Base-by-base conservation (phyloP, 2,888 invertebrate genomes). In the Plebejus anna region DNA sequence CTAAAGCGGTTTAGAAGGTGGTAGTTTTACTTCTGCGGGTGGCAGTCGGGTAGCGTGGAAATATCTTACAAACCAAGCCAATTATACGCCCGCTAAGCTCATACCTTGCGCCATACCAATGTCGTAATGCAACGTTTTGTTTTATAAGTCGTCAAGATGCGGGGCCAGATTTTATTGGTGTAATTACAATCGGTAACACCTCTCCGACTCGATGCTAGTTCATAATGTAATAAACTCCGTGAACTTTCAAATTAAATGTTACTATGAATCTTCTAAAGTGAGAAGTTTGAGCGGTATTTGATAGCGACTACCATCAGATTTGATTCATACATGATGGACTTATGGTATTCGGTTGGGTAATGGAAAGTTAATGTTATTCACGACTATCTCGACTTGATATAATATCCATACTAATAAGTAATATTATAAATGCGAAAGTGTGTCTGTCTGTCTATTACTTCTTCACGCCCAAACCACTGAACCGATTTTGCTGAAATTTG, bases 81-180 rank as follows among this genome's bases (percentile, higher is more conserved):
- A 72, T 42, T 57, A 28, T 59, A 61, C 66, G 16, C 61, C 47
- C 70, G 13, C n/a, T 36, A n/a, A 61, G 75, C 78, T 77, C 76
- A 1, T 79, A 4, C 42, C 80, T 83, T 83, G 71, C 13, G 77
- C 85, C 84, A 83, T 9, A 79, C 78, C 55, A 73, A 78, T 79
- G 82, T 84, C 87, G 83, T 85, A 88, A 87, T 85, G 86, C 84
- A 85, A 85, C 85, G 88, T 88, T 87, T 86, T 86, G 87, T 88
- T 89, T 88, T 90, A 89, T 88, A 88, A 89, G 89, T 88, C 83
- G 83, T 83, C 81, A 85, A 88, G 90, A 89, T 89, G 86, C 86
- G 82, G 82, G 83, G 84, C 84, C 83, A 85, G 87, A 89, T 89
- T 88, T 81, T 85, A 83, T 85, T 87, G 83, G 85, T 84, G 85